Evolutionary conservation across 2,797 vertebrate genomes (phyloP), one percentile per base, ranked within the genome.

Genomic region (Tiaroga cobitis): DNA sequence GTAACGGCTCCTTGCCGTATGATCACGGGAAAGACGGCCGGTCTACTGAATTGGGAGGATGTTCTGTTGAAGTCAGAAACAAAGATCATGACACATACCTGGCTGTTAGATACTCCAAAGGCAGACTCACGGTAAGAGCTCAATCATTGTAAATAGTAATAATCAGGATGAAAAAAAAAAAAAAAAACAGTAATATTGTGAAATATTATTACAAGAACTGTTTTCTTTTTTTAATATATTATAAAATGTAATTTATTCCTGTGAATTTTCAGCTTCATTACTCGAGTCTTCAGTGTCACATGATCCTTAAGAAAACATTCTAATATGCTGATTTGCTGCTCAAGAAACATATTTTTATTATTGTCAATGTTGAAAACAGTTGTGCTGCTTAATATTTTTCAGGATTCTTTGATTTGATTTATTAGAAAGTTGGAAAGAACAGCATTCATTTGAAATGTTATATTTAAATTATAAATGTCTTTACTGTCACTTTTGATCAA

Each of bases 21-120:
- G 98, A 99, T 89, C 98, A 99, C 73, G 96, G 97, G 83, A 99
- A 97, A 92, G 98, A 99, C 0, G 98, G 98, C 0, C 97, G 97
- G 29, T 93, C 95, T 74, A 96, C 96, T 0, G 98, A 99, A 92
- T 93, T 99, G 88, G 97, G 97, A 0, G 98, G 98, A 21, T 99
- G 98, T 91, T 97, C 97, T 0, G 97, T 96, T 0, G 97, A 99
- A 91, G 93, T 99, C 90, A 93, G 98, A 84, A 99, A 99, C 95
- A 94, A 95, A 76, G 96, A 97, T 34, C 96, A 97, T 0, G 98
- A 99, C 91, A 99, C 98, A 0, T 99, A 98, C 92, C 94, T 99
- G 85, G 98, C 98, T 24, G 83, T 99, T 32, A 97, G 98, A 86
- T 99, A 99, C 91, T 99, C 98, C 80, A 96, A 94, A 54, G 96